A percentile compares a stretch with the other conserved stretches of the same genome.
Conservation (phyloP, 2,888 invertebrate genomes). For the Hemaris fuciformis region DNA sequence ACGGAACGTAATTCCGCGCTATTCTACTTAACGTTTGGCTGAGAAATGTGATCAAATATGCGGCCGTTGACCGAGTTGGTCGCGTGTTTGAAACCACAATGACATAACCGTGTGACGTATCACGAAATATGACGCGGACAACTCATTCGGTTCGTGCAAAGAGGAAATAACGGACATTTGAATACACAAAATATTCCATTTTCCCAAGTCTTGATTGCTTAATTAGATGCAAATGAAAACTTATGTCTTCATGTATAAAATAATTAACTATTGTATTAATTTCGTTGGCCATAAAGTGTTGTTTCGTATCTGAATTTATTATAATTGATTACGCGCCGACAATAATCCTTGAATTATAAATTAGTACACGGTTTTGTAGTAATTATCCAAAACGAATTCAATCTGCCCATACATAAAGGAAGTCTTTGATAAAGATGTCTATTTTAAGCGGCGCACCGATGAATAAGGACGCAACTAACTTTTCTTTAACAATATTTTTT, state of each 20-base stretch:
- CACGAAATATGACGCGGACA: slow-evolving; percentile 31
- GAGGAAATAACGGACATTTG: slow-evolving; percentile 15
- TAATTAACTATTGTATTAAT: slow-evolving; percentile 21
- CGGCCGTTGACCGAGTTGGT: slow-evolving; percentile 47
- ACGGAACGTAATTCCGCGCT: slow-evolving; percentile 42
- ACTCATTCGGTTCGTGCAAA: slow-evolving; percentile 23
- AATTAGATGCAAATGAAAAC: slow-evolving; percentile 22
- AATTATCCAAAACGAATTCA: slow-evolving; percentile 55
- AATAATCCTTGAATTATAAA: slow-evolving; percentile 45
- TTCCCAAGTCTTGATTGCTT: slow-evolving; percentile 21
- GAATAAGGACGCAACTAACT: slow-evolving; percentile 44
- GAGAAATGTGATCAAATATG: slow-evolving; percentile 36
- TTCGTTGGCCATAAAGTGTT: slow-evolving; percentile 29
- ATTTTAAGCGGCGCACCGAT: slow-evolving; percentile 49
- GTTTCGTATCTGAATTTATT: slow-evolving; percentile 31
- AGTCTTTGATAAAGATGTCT: slow-evolving; percentile 67
- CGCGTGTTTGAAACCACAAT: slow-evolving; percentile 41
- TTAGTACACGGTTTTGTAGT: slow-evolving; percentile 42
- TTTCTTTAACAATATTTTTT: slow-evolving; percentile 20
- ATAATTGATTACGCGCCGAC: slow-evolving; percentile 36
- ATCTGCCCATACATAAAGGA: slow-evolving; percentile 50
- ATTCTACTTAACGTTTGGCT: slow-evolving; percentile 26
- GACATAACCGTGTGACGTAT: slow-evolving; percentile 40
- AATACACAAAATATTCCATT: slow-evolving; percentile 5
- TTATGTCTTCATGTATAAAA: slow-evolving; percentile 16